Evolutionary conservation across 2,797 vertebrate species (phyloP).

Genomic region (Rallus crepitans): DNA sequence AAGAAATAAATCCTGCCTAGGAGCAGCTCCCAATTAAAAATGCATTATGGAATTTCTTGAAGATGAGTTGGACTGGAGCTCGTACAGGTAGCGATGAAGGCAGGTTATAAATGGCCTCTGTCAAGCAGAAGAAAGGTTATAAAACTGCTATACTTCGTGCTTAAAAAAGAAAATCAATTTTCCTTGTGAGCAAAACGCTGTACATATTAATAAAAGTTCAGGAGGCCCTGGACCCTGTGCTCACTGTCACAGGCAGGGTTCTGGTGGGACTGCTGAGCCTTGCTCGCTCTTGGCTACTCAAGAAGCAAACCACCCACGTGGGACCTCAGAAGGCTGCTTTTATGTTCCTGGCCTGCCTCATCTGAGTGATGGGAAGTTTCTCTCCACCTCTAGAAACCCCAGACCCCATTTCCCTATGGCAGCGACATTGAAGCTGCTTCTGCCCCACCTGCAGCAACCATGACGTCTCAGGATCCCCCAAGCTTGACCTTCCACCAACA

Average conservation of each 20-base stretch:
- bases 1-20: constrained; percentile 71
- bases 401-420: background rate
- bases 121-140: constrained; percentile 75
- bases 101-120: constrained; percentile 76
- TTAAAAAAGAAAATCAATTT: constrained; percentile 80
- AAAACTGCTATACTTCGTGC: constrained; percentile 62
- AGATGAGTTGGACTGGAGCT: constrained; percentile 57
- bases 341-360: background rate
- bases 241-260: background rate
- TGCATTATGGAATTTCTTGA: constrained; percentile 64
- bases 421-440: background rate
- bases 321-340: background rate
- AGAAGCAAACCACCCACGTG: background rate
- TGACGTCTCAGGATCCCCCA: rapidly evolving
- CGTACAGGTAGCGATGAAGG: constrained; percentile 46
- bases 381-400: background rate
- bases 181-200: constrained; percentile 53
- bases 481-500: background rate
- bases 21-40: constrained; percentile 77
- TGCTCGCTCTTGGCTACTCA: background rate
- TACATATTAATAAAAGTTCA: constrained; percentile 68
- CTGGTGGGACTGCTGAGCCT: background rate
- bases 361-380: background rate
- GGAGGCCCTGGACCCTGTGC: rapidly evolving
- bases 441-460: background rate